Evolutionary conservation across 2,888 invertebrate species (phyloP), one percentile per base, ranked within the genome.

Genomic region (Emmelina monodactyla): DNA sequence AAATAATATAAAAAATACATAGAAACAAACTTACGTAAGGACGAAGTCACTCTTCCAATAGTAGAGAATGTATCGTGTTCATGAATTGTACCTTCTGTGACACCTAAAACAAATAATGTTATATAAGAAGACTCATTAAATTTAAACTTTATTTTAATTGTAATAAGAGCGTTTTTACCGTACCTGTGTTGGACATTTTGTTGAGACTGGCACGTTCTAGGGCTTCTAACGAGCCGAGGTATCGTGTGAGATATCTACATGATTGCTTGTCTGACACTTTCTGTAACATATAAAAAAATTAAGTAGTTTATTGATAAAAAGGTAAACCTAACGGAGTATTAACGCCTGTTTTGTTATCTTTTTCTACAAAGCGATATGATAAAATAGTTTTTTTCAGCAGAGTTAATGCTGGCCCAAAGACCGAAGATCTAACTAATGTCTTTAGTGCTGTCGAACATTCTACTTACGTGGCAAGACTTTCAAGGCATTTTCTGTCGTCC

Each of bases 241-340:
- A 81, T 1, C 69, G 60, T 0, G 76, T 69, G 1, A 81, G 50
- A 35, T 81, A 75, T 1, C 80, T 58, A 37, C 65, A 61, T 0
- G 79, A 75, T 31, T 70, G 72, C 41, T 76, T 81, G 42, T 81
- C 80, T 0, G 73, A 62, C n/a, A 80, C 38, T 58, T 72, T 69
- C 81, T 81, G 58, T 10, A 53, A 55, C 12, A 30, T 34, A 37
- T 28, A 34, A 22, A 32, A 14, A 31, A 16, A 14, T 6, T 10
- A 15, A 35, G 32, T 6, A 31, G 2, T 28, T 14, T 25, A 5
- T 10, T 30, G 14, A 12, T 7, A 11, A 5, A 28, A 28, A 28
- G 4, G 28, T 28, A 19, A 19, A 11, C 7, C 10, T 28, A 28
- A n/a, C n/a, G 11, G 3, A n/a, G 7, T 28, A 28, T 28, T 9